Evolutionary conservation across 2,113 vertebrate species (phyloP), one percentile per base, ranked within the genome.

Genomic region (Puntigrus tetrazona): DNA sequence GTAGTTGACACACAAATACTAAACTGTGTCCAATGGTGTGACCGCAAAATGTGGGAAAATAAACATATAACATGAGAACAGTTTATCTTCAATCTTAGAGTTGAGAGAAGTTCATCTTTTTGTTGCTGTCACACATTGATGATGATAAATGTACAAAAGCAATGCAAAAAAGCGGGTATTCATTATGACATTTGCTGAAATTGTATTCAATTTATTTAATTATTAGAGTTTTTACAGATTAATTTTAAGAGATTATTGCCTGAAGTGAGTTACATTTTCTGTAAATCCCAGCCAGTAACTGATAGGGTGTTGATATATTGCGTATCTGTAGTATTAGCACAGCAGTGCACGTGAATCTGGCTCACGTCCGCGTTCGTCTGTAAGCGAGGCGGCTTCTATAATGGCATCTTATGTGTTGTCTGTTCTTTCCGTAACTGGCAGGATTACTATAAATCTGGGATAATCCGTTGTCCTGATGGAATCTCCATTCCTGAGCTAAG

Each of bases 401-500:
- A 90, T 89, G 52, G 22, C 82, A 81, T 43, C 41, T 5, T 81
- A 82, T 87, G 38, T 82, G 47, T 86, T 89, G 78, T 84, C n/a
- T 85, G 65, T 25, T 25, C 85, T 91, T 63, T 89, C 31, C 89
- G 67, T 90, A 79, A 90, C 90, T 92, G 85, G 76, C 88, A 99
- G 98, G 98, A 99, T 96, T 99, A 99, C 91, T 99, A 99, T 94
- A 99, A 98, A 93, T 97, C 97, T 84, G 98, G 98, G 89, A 95
- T 99, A 92, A 99, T 99, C 90, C 97, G 98, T 79, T 99, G 98
- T 91, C 98, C 98, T 88, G 98, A 99, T 94, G 98, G 98, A 89
- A 99, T 99, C 93, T 98, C 97, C 88, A 98, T 99, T 93, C 98
- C 98, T n/a, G 98, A 99, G 88, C 63, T 99, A 90, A 96, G 98